Evolutionary conservation across 2,797 vertebrate species (phyloP), one percentile per base, ranked within the genome.

Genomic region (Mormyrus proboscirostris): DNA sequence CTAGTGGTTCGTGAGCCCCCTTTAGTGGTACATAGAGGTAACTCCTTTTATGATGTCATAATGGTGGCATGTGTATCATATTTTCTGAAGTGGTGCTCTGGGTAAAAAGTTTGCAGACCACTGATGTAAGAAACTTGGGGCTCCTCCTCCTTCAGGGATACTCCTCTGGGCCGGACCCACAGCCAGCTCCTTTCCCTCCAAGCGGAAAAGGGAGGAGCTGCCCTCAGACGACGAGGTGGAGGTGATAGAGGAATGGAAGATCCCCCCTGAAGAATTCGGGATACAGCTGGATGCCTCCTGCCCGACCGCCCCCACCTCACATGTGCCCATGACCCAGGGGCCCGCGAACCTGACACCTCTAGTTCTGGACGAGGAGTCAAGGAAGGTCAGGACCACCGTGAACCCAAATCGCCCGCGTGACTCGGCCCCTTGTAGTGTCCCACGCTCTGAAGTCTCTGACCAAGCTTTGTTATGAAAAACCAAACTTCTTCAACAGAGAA

Each of bases 181-280:
- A 0, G 14, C 55, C 0, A 59, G 57, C 29, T 89, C 90, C 0
- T 84, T 87, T 0, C 90, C 93, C 0, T 90, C 88, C 0, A 95
- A 95, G 89, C 89, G 90, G 73, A 69, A 49, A 1, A 90, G 93
- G 53, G 90, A 90, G 0, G 95, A 95, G 51, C 89, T 92, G 0
- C 90, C 94, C 0, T 95, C 95, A 0, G 96, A 96, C 0, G 96
- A 96, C 0, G 96, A 96, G 62, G 95, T 96, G 90, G 95, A 96
- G 94, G 94, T 96, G 2, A 93, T 96, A 25, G 96, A 95, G 0
- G 96, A 96, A 91, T 96, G 95, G 96, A 93, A 93, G 79, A 92
- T 93, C 0, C 93, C 94, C 1, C 90, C 93, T 0, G 90, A 92
- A 16, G 89, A 92, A 44, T 92, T 93, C 41, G 91, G 87, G 14